These are phyloP conservation scores for Cheilinus undulatus DNA, from an alignment of 2,113 vertebrate genomes.

Conservation along the genomic window DNA sequence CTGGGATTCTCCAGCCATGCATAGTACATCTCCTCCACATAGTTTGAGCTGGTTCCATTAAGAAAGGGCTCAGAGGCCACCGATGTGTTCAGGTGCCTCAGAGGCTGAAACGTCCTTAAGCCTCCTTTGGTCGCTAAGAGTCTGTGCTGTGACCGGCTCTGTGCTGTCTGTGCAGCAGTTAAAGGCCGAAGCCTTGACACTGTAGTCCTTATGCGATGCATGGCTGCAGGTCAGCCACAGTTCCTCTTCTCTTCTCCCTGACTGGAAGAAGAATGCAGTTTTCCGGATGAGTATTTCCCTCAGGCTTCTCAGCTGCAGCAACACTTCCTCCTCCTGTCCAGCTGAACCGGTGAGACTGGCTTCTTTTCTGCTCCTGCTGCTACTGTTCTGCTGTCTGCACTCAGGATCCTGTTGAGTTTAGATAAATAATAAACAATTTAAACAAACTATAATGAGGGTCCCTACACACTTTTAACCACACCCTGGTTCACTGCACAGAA, in stretches of 20 bases:
- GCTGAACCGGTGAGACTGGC: background rate
- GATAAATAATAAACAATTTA: background rate
- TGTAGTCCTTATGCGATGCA: constrained; percentile 95
- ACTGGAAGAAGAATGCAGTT: background rate
- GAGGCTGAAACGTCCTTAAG: constrained; percentile 86
- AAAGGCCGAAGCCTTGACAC: constrained; percentile 87
- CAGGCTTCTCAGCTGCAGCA: background rate
- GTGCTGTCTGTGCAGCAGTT: constrained; percentile 86
- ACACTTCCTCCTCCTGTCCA: background rate
- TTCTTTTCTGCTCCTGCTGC: background rate
- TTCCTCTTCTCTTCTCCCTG: constrained; percentile 22
- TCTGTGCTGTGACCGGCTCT: constrained; percentile 80
- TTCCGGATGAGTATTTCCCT: background rate
- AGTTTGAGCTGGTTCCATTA: constrained; percentile 94
- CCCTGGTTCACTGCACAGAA: too few species aligned
- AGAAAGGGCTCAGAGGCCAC: constrained; percentile 92
- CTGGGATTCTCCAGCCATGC: constrained; percentile 96
- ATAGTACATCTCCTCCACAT: constrained; percentile 97
- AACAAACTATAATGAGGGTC: too few species aligned
- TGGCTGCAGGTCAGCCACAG: constrained; percentile 76
- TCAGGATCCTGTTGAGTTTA: background rate
- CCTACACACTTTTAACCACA: too few species aligned
- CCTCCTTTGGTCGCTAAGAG: constrained; percentile 71
- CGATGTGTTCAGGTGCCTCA: constrained; percentile 83
- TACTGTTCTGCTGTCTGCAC: background rate